These are phyloP conservation scores for Zaprionus kolodkinae DNA, from an alignment of 1,140 invertebrate species.

Conservation along the genomic window DNA sequence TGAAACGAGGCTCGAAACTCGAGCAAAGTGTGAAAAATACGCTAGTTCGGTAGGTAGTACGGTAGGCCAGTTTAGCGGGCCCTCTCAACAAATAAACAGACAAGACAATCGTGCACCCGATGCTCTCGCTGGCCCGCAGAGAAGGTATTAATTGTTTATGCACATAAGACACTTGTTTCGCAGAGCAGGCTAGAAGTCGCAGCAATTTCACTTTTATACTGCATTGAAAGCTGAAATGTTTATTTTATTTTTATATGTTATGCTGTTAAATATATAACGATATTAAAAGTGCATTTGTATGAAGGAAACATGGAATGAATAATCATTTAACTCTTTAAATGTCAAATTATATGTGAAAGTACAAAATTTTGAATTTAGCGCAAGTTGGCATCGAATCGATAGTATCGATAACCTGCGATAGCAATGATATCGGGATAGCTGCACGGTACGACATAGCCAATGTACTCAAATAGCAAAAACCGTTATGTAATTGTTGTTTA, in stretches of 20 bases:
- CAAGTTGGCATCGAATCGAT: not conserved
- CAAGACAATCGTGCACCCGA: constrained; percentile 7
- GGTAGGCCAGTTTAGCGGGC: constrained; percentile 5
- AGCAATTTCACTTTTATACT: constrained; percentile 72
- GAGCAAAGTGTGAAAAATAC: constrained; percentile 66
- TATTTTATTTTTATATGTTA: too few species aligned
- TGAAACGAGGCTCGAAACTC: constrained; percentile 27
- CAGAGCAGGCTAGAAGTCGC: constrained; percentile 42
- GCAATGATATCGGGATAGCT: not conserved
- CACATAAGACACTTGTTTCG: constrained; percentile 48
- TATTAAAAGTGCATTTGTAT: not conserved
- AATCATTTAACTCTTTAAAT: not conserved
- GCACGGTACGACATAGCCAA: not conserved
- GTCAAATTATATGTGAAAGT: not conserved
- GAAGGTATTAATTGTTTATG: constrained; percentile 62
- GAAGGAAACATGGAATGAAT: too few species aligned
- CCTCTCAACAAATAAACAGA: constrained; percentile 30
- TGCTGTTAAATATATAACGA: too few species aligned
- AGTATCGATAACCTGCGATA: not conserved
- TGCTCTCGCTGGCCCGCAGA: not conserved
- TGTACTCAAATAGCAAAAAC: not conserved
- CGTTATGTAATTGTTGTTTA: too few species aligned
- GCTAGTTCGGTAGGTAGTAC: not conserved
- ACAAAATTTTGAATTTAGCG: not conserved
- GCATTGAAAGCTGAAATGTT: constrained; percentile 6